Conservation (phyloP, 1,140 invertebrate genomes). For the Atopsyche davidsoni region DNA sequence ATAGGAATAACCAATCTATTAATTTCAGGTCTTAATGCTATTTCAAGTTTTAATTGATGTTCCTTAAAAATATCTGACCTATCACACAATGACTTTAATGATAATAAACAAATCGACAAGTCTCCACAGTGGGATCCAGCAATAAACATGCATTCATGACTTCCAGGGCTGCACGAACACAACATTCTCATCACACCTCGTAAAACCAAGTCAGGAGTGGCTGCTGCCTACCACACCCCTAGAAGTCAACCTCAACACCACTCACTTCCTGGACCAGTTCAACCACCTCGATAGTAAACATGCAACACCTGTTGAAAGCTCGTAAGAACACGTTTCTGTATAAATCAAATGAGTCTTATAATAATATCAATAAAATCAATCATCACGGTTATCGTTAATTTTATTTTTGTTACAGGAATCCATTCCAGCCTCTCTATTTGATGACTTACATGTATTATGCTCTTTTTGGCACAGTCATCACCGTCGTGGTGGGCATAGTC, state of each 20-base stretch:
- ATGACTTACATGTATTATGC: conserved; percentile 75
- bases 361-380: background rate
- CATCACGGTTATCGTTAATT: background rate
- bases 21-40: too few relatives aligned
- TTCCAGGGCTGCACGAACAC: conserved; percentile 54
- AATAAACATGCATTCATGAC: too few relatives aligned
- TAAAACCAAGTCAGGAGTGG: conserved; percentile 36
- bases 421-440: conserved; percentile 54
- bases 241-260: conserved; percentile 26
- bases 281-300: conserved; percentile 16
- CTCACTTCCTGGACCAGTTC: conserved; percentile 20
- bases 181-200: conserved; percentile 55
- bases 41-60: background rate
- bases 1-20: too few relatives aligned
- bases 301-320: background rate
- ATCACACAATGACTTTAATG: too few relatives aligned
- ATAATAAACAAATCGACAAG: too few relatives aligned
- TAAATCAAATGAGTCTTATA: background rate
- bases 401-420: conserved; percentile 44
- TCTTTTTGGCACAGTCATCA: conserved; percentile 60
- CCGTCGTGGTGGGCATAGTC: conserved; percentile 56
- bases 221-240: conserved; percentile 21
- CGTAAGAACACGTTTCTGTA: conserved; percentile 4
- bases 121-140: too few relatives aligned
- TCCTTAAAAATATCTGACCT: too few relatives aligned